Evolutionary conservation across 2,888 invertebrate species (phyloP), one percentile per base, ranked within the genome.

Genomic region (Folsomia candida): DNA sequence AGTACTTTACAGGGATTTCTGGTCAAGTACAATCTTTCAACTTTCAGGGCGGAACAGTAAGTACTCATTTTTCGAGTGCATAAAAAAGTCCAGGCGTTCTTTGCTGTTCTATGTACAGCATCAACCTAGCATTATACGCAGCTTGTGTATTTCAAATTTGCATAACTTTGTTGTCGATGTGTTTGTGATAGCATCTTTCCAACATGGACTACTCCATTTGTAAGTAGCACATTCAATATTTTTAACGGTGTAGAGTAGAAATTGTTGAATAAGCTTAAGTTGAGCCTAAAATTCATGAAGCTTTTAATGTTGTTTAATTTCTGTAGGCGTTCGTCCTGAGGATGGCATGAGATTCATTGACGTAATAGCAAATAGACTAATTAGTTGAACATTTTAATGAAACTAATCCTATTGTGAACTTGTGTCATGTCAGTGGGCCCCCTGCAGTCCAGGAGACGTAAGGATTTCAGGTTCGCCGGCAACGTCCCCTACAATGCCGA

Each of bases 201-300:
- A 93, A 92, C 83, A 92, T 93, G 82, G 93, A 93, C 83, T 94
- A 94, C 82, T 91, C 92, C 76, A 89, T 92, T 76, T n/a, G n/a
- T n/a, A n/a, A n/a, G n/a, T n/a, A n/a, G n/a, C n/a, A n/a, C n/a
- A n/a, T n/a, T n/a, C n/a, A n/a, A n/a, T n/a, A n/a, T n/a, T n/a
- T n/a, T n/a, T n/a, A n/a, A n/a, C n/a, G n/a, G n/a, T n/a, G n/a
- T n/a, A n/a, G n/a, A n/a, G n/a, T n/a, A n/a, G n/a, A n/a, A n/a
- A n/a, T n/a, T n/a, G n/a, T n/a, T n/a, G n/a, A n/a, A n/a, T n/a
- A n/a, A n/a, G n/a, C n/a, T n/a, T n/a, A n/a, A n/a, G n/a, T n/a
- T n/a, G n/a, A n/a, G n/a, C n/a, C n/a, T n/a, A n/a, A n/a, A n/a
- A n/a, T n/a, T n/a, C n/a, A n/a, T n/a, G n/a, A n/a, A n/a, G n/a